A percentile compares a stretch with the other conserved stretches of the same genome.
phyloP scores from a whole-genome alignment of 2,888 invertebrate genomes.

The Drosophila testacea region DNA sequence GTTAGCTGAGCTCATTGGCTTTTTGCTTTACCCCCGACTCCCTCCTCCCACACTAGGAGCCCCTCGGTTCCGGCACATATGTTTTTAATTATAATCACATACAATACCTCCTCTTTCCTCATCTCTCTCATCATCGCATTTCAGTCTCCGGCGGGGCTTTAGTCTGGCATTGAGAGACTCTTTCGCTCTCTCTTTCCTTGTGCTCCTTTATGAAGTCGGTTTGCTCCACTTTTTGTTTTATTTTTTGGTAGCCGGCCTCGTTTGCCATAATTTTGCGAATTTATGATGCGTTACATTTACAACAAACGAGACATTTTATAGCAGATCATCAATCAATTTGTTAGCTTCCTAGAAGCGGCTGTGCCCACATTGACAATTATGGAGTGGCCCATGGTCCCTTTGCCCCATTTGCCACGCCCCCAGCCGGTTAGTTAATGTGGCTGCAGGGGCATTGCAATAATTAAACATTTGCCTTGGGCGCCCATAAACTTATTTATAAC shows the following conservation, averaged over 20 bases:
- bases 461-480: conserved; percentile 67
- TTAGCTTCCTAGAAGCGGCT: conserved; percentile 64
- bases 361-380: conserved; percentile 67
- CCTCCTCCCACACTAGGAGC: background rate
- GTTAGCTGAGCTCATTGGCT: conserved; percentile 40
- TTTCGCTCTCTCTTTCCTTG: conserved; percentile 7
- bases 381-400: conserved; percentile 17
- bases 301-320: conserved; percentile 84
- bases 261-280: conserved; percentile 78
- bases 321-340: conserved; percentile 84
- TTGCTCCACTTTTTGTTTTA: conserved; percentile 45
- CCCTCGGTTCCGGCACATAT: conserved; percentile 64
- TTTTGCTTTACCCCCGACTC: background rate
- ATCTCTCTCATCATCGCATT: conserved; percentile 10
- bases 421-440: background rate
- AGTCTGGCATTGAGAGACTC: conserved; percentile 18
- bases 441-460: conserved; percentile 43
- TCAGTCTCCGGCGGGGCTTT: conserved; percentile 41
- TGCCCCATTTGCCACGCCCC: conserved; percentile 28
- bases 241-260: conserved; percentile 23
- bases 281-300: conserved; percentile 83
- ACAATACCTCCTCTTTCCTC: background rate
- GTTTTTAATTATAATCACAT: conserved; percentile 75
- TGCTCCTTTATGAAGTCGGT: conserved; percentile 9
- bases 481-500: conserved; percentile 70